Base-by-base conservation (phyloP, 2,113 vertebrate genomes). In the Pionites leucogaster region DNA sequence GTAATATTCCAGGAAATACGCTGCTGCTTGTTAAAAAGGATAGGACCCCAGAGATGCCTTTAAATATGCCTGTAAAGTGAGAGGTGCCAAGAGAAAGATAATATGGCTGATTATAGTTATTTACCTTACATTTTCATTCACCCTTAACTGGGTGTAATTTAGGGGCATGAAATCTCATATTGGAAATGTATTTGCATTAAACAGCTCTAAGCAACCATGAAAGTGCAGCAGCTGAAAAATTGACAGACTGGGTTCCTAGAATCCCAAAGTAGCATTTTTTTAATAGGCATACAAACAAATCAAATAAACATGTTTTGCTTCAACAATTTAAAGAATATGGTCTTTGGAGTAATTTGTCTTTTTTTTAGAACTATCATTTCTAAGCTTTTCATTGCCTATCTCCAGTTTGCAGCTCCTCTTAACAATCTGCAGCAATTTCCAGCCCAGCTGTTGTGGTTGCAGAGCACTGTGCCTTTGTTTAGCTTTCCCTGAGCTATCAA, bases 291-390 rank as follows among this genome's bases (percentile, higher is more conserved):
- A 97, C 98, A 98, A 98, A 98, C 98, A 98, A 98, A 98, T 98
- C 98, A 98, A 98, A 98, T 98, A 98, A 98, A 98, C 98, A 98
- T 98, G 98, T 98, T 98, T 98, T 98, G 98, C 98, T 98, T 98
- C 98, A 97, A 96, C 83, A 88, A 97, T 96, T 98, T 98, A 98
- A 98, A 98, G 98, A 98, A 98, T 98, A 97, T 94, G 97, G 98
- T 98, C 96, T 98, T 98, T 95, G 97, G 97, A 98, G 97, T 98
- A 94, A 98, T 98, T 98, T 98, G 97, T 98, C 96, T 84, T 33
- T 50, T 79, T 49, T 79, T 65, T 17, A 3, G 22, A 97, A 93
- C 94, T 97, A 98, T 98, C 90, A 97, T 98, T 98, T 97, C 97
- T 98, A 98, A 98, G 97, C 98, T 98, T 97, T 96, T 94, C 94